Evolutionary conservation across 2,113 vertebrate genomes (phyloP).

Genomic region (Malurus alboscapulatus): DNA sequence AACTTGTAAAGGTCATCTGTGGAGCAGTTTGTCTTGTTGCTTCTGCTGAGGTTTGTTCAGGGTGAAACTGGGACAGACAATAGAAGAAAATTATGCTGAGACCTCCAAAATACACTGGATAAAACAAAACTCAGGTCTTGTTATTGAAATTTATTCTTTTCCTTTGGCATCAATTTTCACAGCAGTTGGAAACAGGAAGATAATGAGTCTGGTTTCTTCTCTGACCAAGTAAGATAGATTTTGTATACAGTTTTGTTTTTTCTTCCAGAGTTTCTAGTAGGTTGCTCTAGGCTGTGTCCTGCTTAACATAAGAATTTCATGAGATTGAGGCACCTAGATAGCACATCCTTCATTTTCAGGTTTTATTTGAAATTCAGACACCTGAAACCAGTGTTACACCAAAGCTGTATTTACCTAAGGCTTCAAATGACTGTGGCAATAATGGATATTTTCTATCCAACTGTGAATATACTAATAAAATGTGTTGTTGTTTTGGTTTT

Average conservation of each 20-base stretch:
- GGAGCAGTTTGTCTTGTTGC: not conserved
- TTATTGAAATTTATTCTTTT: not conserved
- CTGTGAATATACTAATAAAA: not conserved
- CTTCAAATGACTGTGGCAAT: not conserved
- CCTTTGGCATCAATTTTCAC: not conserved
- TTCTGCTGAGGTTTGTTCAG: not conserved
- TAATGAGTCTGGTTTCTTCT: not conserved
- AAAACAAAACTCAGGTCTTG: not conserved
- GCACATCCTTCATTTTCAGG: rapidly evolving
- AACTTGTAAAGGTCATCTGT: not conserved
- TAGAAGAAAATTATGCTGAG: not conserved
- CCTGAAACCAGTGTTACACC: not conserved
- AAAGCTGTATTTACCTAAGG: not conserved
- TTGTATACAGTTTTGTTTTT: not conserved
- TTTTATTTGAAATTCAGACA: not conserved
- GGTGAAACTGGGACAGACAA: not conserved
- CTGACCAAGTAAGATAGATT: not conserved
- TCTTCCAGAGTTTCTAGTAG: not conserved
- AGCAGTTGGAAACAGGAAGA: not conserved
- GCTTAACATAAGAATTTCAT: not conserved
- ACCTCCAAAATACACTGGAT: not conserved
- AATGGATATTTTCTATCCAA: not conserved
- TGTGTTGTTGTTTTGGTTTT: rapidly evolving
- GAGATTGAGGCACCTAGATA: not conserved
- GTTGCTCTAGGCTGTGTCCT: not conserved